phyloP scores from a whole-genome alignment of 2,797 vertebrate genomes.

The Pseudocheirus occidentalis region DNA sequence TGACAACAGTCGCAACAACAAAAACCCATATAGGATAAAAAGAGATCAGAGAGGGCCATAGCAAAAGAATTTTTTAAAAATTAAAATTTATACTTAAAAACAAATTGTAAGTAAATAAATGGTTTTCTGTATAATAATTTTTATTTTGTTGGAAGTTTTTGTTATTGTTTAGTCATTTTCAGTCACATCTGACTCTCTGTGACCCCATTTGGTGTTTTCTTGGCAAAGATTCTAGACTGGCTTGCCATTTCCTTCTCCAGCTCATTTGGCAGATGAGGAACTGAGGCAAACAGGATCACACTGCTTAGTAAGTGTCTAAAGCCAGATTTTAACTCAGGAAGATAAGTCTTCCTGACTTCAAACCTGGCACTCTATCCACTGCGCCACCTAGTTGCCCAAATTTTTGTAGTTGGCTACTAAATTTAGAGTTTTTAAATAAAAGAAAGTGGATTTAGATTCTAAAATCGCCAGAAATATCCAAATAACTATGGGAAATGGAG shows the following conservation, averaged over 20 bases:
- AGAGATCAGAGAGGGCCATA: background rate
- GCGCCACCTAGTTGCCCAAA: background rate
- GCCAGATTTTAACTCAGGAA: background rate
- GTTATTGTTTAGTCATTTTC: background rate
- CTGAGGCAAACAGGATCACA: background rate
- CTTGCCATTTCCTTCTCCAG: background rate
- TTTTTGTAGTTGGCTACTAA: background rate
- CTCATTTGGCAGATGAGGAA: background rate
- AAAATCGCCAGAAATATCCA: background rate
- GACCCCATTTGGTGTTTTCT: background rate
- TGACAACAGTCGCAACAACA: background rate
- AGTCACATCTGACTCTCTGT: background rate
- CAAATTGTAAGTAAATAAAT: background rate
- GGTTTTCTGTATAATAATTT: background rate
- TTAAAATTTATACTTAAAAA: background rate
- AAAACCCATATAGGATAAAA: background rate
- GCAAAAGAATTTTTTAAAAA: background rate
- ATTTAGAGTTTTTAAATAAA: background rate
- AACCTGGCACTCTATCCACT: background rate
- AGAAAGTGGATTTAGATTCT: background rate
- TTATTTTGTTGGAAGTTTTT: background rate
- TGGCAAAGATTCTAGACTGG: background rate
- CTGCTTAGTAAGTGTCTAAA: background rate
- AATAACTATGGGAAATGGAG: background rate
- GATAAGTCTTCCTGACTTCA: background rate